A percentile compares a stretch with the other conserved stretches of the same genome.
These are phyloP conservation scores for Palythoa grandis DNA, from an alignment of 92 coral and sea anemone genomes.

Conservation along the genomic window DNA sequence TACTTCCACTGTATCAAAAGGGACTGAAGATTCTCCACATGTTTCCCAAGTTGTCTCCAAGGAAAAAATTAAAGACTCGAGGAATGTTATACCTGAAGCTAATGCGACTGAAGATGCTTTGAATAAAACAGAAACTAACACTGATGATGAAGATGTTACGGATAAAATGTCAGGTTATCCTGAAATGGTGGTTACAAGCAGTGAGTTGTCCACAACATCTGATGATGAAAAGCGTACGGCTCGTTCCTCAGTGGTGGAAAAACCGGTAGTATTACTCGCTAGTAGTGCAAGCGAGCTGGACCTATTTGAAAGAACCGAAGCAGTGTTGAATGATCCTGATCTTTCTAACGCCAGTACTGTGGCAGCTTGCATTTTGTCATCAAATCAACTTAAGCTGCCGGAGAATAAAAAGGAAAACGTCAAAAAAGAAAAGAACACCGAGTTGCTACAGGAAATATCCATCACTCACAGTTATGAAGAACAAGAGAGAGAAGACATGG, in stretches of 20 bases:
- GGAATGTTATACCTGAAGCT: no score
- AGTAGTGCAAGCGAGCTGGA: slow-evolving; percentile 35
- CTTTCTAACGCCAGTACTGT: slow-evolving; percentile 8
- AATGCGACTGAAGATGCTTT: neutral
- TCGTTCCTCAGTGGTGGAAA: neutral
- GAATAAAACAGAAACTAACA: neutral
- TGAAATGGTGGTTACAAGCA: neutral
- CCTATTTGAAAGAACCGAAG: slow-evolving; percentile 37
- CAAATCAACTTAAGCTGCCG: neutral
- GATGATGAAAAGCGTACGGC: neutral
- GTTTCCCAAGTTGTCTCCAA: neutral
- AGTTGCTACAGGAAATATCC: neutral
- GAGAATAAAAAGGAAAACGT: neutral
- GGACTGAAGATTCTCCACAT: neutral
- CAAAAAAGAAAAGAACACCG: neutral
- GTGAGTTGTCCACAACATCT: neutral
- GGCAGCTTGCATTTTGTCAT: slow-evolving; percentile 16
- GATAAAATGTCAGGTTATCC: neutral
- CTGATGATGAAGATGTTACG: neutral
- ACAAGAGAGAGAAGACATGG: neutral
- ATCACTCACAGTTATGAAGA: neutral
- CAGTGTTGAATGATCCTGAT: slow-evolving; percentile 9
- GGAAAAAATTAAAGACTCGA: neutral
- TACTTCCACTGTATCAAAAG: neutral
- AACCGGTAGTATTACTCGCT: neutral